Evolutionary conservation across 2,113 vertebrate genomes (phyloP).

Genomic region (Xerus inauris): DNA sequence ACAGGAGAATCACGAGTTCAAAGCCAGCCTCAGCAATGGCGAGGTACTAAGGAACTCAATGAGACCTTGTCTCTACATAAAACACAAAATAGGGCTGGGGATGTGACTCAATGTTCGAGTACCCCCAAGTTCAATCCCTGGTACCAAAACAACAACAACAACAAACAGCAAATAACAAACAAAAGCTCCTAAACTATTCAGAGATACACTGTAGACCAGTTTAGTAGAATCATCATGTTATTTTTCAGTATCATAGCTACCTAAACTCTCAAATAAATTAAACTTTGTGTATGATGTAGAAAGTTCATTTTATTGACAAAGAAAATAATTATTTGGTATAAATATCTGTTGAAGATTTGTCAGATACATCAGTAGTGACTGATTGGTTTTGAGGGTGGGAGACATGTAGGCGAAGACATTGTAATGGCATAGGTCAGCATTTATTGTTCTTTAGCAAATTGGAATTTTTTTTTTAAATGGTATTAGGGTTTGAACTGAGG

Average conservation of each 20-base stretch:
- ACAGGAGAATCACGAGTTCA: no score
- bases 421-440: not conserved
- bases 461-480: not conserved
- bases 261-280: slow-evolving; percentile 19
- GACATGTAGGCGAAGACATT: not conserved
- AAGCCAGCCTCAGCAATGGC: no score
- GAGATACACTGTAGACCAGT: not conserved
- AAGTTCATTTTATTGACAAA: slow-evolving; percentile 32
- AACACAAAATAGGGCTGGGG: no score
- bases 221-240: not conserved
- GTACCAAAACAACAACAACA: not conserved
- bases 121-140: no score
- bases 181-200: not conserved
- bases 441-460: not conserved
- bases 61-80: no score
- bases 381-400: not conserved
- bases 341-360: slow-evolving; percentile 40
- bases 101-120: no score
- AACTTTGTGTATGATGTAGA: not conserved
- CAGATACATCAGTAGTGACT: not conserved
- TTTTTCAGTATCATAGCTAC: not conserved
- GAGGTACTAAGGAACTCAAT: no score
- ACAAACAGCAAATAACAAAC: no score
- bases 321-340: not conserved
- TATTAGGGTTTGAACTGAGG: not conserved